These are phyloP conservation scores for Sogatella furcifera DNA, from an alignment of 1,140 invertebrate species.

Conservation along the genomic window DNA sequence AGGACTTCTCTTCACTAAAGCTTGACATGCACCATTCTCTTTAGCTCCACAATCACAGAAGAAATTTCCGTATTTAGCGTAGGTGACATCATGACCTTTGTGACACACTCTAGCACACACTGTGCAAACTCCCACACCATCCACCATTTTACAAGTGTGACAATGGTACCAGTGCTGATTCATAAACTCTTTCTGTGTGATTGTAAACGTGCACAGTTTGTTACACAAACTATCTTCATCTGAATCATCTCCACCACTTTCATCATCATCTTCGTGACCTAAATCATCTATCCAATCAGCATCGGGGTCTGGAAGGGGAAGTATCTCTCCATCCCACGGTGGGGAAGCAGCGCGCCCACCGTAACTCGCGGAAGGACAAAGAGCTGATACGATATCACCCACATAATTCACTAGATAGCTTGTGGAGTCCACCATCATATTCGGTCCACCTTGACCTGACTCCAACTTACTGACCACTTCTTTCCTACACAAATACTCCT, in stretches of 20 bases:
- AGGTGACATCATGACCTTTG: constrained; percentile 91
- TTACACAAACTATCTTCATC: constrained; percentile 89
- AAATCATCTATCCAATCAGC: constrained; percentile 75
- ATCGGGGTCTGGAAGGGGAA: constrained; percentile 57
- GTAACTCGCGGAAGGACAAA: constrained; percentile 21
- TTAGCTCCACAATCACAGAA: constrained; percentile 98
- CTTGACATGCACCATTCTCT: constrained; percentile 66
- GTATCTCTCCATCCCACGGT: constrained; percentile 67
- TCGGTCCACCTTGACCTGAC: constrained; percentile 27
- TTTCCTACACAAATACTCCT: constrained; percentile 44
- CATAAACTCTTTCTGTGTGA: constrained; percentile 97
- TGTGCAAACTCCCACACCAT: constrained; percentile 93
- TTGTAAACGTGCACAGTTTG: constrained; percentile 92
- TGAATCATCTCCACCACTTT: constrained; percentile 85
- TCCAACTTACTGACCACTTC: constrained; percentile 43
- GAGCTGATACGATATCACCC: constrained; percentile 38
- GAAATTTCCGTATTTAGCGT: constrained; percentile 97
- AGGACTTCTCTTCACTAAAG: constrained; percentile 59
- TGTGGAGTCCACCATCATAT: constrained; percentile 57
- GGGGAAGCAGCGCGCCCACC: constrained; percentile 47
- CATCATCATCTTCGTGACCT: constrained; percentile 72
- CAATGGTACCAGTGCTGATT: constrained; percentile 98
- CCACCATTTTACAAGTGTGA: constrained; percentile 96
- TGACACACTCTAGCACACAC: constrained; percentile 96
- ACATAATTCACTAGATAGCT: constrained; percentile 70